phyloP scores from a whole-genome alignment of 2,888 invertebrate species.

The Ormyrus thymus region DNA sequence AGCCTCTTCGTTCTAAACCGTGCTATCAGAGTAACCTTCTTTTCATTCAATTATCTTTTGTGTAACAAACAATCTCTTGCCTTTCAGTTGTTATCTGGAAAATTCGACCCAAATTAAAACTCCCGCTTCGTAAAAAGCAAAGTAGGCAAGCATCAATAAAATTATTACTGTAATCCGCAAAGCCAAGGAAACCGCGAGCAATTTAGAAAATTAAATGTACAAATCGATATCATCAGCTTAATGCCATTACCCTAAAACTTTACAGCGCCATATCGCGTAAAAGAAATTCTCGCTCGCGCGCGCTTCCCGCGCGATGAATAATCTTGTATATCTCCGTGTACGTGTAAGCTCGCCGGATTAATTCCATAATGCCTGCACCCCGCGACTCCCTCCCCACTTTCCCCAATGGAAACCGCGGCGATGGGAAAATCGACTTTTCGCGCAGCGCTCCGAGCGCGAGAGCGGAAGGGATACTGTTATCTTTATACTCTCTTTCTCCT shows the following conservation, averaged over 20 bases:
- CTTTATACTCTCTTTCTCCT: background rate
- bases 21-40: too few relatives aligned
- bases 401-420: background rate
- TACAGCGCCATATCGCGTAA: background rate
- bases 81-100: too few relatives aligned
- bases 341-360: conserved; percentile 17
- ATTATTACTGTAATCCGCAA: too few relatives aligned
- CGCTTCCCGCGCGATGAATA: conserved; percentile 10
- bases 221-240: conserved; percentile 20
- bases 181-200: background rate
- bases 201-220: conserved; percentile 25
- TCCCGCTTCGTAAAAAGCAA: too few relatives aligned
- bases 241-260: background rate
- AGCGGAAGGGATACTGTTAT: conserved; percentile 19
- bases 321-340: background rate
- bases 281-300: background rate
- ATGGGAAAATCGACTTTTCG: conserved; percentile 10
- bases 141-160: background rate
- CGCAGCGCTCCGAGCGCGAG: background rate
- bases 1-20: too few relatives aligned
- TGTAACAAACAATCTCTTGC: too few relatives aligned
- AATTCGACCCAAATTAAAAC: too few relatives aligned
- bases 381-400: background rate
- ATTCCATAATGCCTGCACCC: conserved; percentile 13
- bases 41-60: too few relatives aligned